These are phyloP conservation scores for Dissostichus mawsoni DNA, from an alignment of 2,113 vertebrate species.

Conservation along the genomic window DNA sequence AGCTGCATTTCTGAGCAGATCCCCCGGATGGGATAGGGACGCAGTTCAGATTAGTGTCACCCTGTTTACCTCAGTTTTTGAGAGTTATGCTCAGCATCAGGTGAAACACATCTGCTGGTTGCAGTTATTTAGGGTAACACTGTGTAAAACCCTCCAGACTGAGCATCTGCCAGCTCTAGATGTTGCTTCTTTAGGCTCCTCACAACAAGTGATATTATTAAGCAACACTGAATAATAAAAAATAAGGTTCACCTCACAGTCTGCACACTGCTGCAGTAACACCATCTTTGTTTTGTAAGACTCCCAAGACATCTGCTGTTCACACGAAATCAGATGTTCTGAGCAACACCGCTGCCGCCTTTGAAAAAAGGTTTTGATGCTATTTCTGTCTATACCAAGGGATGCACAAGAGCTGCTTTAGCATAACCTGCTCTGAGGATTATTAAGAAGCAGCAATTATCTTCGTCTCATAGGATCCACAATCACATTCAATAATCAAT, in stretches of 20 bases:
- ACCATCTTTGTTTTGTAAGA: conserved; percentile 49
- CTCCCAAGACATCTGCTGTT: conserved; percentile 64
- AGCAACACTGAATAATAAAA: conserved; percentile 65
- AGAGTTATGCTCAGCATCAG: conserved; percentile 34
- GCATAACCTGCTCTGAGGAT: neutral
- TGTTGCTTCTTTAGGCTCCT: conserved; percentile 40
- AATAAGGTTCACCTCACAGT: conserved; percentile 42
- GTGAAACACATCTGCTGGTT: conserved; percentile 50
- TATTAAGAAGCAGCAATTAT: neutral
- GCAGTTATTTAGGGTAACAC: conserved; percentile 62
- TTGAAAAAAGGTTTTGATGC: conserved; percentile 29
- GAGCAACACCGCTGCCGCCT: conserved; percentile 29
- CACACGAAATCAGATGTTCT: conserved; percentile 62
- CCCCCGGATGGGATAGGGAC: neutral
- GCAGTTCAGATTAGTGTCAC: conserved; percentile 14
- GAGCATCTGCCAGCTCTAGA: conserved; percentile 54
- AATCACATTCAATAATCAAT: neutral
- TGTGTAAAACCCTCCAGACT: conserved; percentile 49
- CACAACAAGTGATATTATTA: conserved; percentile 55
- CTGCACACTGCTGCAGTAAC: conserved; percentile 47
- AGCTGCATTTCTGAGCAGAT: conserved; percentile 5
- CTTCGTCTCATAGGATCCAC: neutral
- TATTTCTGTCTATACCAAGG: conserved; percentile 34
- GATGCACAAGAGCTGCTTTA: conserved; percentile 10
- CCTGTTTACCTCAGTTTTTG: conserved; percentile 31